Base-by-base conservation (phyloP, 2,797 vertebrate species). In the Dromococcyx pavoninus region DNA sequence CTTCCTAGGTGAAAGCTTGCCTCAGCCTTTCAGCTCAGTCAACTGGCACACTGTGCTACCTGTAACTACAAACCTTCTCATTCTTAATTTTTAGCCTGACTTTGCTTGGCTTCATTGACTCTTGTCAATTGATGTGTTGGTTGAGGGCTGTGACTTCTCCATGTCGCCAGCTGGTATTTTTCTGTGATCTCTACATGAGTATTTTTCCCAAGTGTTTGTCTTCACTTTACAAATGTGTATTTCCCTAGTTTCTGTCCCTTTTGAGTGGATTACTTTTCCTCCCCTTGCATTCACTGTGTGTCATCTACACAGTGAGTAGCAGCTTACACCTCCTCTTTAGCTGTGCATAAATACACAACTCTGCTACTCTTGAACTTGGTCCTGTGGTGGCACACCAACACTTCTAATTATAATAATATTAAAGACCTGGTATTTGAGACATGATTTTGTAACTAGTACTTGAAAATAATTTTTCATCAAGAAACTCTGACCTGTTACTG, bases 381-480 rank as follows among this genome's bases (percentile, higher is more conserved):
- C 60, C 37, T 43, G 35, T 57, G 75, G 78, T 91, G 70, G 41
- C 48, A 64, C 83, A 41, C 35, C 75, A 80, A 48, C 58, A 67
- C 60, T 92, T 94, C 18, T 39, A 84, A 84, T 89, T 83, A 83
- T 60, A 83, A 65, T 62, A 81, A 71, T 60, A 79, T 78, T 88
- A 89, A 85, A 84, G 56, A 66, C 39, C 51, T 30, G 5, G 3
- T 80, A 69, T 89, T 78, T 92, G 33, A 91, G 51, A 73, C 23
- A n/a, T 33, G 33, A 44, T 88, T 91, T 90, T 78, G 10, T 81
- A 84, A 70, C 79, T 76, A 51, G 25, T 84, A 82, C 82, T 93
- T 91, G 76, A 66, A 86, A 89, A 88, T 70, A 64, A 73, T 88
- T 88, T 93, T 93, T 86, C 76, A 50, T 94, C 56, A 88, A 73